Evolutionary conservation across 2,113 vertebrate species (phyloP).

Genomic region (Sialia sialis): DNA sequence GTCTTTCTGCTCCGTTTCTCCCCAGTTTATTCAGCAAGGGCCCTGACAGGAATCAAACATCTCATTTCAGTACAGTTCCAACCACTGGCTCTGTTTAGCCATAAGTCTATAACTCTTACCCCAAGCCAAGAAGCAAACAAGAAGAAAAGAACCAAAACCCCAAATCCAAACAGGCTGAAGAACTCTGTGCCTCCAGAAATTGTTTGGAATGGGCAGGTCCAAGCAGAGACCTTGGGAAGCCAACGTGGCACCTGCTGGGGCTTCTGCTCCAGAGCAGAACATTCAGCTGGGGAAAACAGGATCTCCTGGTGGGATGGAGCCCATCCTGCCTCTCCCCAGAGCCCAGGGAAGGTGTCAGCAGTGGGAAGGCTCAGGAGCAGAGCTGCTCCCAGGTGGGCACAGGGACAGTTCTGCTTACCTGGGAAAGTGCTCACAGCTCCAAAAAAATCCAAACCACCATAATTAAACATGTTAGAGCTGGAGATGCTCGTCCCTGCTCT

Average conservation of each 20-base stretch:
- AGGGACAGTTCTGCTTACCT: neutral
- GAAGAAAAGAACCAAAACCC: fast-evolving
- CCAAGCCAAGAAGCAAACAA: neutral
- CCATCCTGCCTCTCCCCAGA: too few relatives aligned
- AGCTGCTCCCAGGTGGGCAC: neutral
- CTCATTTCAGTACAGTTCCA: neutral
- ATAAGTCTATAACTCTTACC: neutral
- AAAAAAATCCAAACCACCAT: neutral
- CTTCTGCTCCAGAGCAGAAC: neutral
- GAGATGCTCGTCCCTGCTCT: neutral
- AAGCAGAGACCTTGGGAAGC: neutral
- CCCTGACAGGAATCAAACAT: neutral
- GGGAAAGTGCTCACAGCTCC: neutral
- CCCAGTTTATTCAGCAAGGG: neutral
- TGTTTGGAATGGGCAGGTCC: neutral
- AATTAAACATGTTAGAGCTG: neutral
- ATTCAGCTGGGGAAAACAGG: fast-evolving
- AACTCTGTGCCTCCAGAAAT: neutral
- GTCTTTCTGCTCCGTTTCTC: neutral
- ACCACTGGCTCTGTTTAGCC: neutral
- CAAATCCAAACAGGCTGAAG: neutral
- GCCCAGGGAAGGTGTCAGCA: fast-evolving
- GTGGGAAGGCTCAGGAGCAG: neutral
- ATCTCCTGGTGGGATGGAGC: neutral
- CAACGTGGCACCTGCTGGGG: fast-evolving